Evolutionary conservation across 1,140 invertebrate genomes (phyloP).

Genomic region (Melitaea cinxia): DNA sequence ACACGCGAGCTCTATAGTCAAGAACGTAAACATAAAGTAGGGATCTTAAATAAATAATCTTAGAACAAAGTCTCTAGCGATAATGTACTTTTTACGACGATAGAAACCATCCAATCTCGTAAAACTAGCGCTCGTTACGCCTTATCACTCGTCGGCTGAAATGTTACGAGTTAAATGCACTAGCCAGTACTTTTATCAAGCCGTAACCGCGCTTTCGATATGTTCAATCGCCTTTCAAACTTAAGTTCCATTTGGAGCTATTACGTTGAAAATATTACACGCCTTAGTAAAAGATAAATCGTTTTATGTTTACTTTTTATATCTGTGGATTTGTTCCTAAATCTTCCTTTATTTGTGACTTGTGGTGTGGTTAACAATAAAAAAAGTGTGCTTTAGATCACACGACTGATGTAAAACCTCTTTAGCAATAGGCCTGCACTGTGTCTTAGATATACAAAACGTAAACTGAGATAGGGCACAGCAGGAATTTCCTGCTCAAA

Average conservation of each 20-base stretch:
- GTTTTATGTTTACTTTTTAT: background rate
- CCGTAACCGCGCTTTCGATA: background rate
- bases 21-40: background rate
- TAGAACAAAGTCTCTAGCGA: background rate
- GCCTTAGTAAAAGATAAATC: background rate
- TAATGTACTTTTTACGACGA: slow-evolving; percentile 12
- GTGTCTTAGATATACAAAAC: no score
- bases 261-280: background rate
- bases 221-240: background rate
- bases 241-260: background rate
- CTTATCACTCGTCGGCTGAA: slow-evolving; percentile 15
- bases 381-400: no score
- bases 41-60: background rate
- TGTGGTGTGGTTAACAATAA: no score
- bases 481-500: no score
- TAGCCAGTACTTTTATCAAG: background rate
- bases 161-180: background rate
- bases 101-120: slow-evolving; percentile 27
- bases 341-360: no score
- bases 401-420: no score
- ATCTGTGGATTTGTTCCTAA: no score
- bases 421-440: no score
- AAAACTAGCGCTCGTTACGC: slow-evolving; percentile 9
- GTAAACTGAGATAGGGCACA: no score
- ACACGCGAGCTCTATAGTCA: background rate